These are phyloP conservation scores for Suncus etruscus DNA, from an alignment of 2,113 vertebrate genomes.

Conservation along the genomic window DNA sequence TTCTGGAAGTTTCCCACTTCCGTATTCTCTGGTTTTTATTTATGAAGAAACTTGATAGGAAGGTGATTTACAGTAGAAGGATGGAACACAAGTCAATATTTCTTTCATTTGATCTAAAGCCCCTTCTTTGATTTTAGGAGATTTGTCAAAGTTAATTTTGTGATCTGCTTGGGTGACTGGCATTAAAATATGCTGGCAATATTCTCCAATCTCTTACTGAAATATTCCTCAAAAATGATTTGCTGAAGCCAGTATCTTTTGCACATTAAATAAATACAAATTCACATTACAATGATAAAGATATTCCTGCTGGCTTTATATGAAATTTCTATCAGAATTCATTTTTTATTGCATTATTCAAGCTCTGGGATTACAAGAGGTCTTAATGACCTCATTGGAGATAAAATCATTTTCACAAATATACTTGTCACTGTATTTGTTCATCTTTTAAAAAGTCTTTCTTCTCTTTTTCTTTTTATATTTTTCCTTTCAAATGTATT, in stretches of 20 bases:
- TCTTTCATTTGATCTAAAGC: neutral
- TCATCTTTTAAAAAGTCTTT: no score
- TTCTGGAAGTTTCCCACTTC: neutral
- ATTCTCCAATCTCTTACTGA: slow-evolving; percentile 11
- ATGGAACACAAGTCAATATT: slow-evolving; percentile 54
- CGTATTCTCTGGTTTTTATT: neutral
- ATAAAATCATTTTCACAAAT: no score
- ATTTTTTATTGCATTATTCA: slow-evolving; percentile 23
- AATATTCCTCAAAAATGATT: slow-evolving; percentile 53
- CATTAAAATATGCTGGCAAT: slow-evolving; percentile 52
- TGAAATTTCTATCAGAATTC: slow-evolving; percentile 57
- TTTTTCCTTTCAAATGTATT: no score
- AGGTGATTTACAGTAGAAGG: neutral
- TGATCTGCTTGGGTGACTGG: slow-evolving; percentile 25
- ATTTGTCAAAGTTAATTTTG: slow-evolving; percentile 56
- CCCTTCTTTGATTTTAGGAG: slow-evolving; percentile 39
- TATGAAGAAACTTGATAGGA: neutral
- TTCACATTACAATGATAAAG: slow-evolving; percentile 34
- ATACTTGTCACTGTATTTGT: no score
- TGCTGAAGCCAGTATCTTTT: slow-evolving; percentile 53
- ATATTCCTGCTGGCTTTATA: slow-evolving; percentile 60
- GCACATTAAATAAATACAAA: slow-evolving; percentile 60
- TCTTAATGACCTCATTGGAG: no score
- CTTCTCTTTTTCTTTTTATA: no score
- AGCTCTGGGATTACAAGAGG: no score